These are phyloP conservation scores for Steromphala cineraria DNA, from an alignment of 2,888 invertebrate genomes.

Conservation along the genomic window DNA sequence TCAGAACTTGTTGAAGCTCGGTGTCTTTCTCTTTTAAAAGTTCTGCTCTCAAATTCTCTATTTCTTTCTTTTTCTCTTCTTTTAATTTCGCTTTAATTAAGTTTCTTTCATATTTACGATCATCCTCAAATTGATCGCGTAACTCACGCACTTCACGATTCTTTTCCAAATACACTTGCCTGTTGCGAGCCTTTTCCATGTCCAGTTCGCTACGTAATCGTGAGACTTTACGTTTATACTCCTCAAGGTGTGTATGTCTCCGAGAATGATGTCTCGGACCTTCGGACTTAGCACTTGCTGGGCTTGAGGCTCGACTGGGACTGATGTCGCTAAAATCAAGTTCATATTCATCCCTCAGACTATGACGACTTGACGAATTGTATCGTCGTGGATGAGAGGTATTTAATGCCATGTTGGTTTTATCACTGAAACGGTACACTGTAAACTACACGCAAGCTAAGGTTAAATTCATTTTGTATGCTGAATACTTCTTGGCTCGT, in stretches of 20 bases:
- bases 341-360: constrained; percentile 50
- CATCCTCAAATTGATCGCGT: constrained; percentile 51
- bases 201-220: constrained; percentile 61
- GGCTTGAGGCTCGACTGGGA: constrained; percentile 57
- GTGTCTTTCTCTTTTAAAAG: constrained; percentile 59
- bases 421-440: background rate
- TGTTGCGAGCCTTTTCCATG: constrained; percentile 54
- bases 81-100: constrained; percentile 44
- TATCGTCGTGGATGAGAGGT: background rate
- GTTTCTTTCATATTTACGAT: constrained; percentile 50
- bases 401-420: background rate
- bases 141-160: constrained; percentile 53
- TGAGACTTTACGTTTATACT: constrained; percentile 28
- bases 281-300: constrained; percentile 56
- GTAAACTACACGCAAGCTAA: too few species aligned
- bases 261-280: constrained; percentile 28
- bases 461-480: too few species aligned
- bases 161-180: constrained; percentile 62
- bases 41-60: constrained; percentile 51
- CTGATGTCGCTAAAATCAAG: constrained; percentile 61
- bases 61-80: constrained; percentile 51
- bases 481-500: too few species aligned
- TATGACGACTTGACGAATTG: constrained; percentile 9
- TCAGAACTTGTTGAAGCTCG: constrained; percentile 60
- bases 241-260: background rate